Percentiles rank a stretch among this genome's conserved stretches.
phyloP scores from a whole-genome alignment of 2,888 invertebrate genomes.

The Piscicola geometra region DNA sequence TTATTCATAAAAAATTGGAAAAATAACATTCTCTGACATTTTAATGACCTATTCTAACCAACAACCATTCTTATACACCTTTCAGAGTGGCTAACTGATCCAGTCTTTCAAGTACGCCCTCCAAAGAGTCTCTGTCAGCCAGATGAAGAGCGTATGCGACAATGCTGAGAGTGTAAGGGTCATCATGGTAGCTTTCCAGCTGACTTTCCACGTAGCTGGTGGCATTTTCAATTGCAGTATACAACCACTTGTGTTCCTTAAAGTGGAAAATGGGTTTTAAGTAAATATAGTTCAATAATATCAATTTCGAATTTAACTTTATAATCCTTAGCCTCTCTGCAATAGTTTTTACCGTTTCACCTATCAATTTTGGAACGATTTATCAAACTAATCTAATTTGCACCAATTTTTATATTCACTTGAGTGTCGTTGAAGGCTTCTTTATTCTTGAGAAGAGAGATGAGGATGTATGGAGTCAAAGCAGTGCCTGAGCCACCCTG shows the following conservation, averaged over 20 bases:
- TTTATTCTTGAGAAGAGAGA: conserved; percentile 66
- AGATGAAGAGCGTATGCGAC: conserved; percentile 50
- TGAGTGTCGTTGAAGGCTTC: neutral
- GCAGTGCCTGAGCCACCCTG: conserved; percentile 68
- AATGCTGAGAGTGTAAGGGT: conserved; percentile 51
- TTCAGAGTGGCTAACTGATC: conserved; percentile 46
- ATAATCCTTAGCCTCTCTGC: no score
- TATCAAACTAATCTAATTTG: no score
- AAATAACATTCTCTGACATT: neutral
- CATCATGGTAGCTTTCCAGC: conserved; percentile 30
- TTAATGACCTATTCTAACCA: neutral
- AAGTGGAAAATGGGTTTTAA: no score
- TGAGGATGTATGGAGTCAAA: conserved; percentile 73
- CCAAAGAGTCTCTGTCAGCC: conserved; percentile 46
- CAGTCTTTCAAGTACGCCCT: conserved; percentile 44
- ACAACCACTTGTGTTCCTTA: neutral
- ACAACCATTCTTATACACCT: conserved; percentile 44
- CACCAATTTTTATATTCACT: no score
- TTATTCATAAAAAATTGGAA: neutral
- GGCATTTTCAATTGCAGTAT: neutral
- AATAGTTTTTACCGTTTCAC: no score
- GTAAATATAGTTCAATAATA: no score
- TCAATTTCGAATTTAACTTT: no score
- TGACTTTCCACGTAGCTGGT: conserved; percentile 10
- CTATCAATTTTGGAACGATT: no score